Conservation (phyloP, 2,797 vertebrate genomes). For the Leptatherina wallacei region DNA sequence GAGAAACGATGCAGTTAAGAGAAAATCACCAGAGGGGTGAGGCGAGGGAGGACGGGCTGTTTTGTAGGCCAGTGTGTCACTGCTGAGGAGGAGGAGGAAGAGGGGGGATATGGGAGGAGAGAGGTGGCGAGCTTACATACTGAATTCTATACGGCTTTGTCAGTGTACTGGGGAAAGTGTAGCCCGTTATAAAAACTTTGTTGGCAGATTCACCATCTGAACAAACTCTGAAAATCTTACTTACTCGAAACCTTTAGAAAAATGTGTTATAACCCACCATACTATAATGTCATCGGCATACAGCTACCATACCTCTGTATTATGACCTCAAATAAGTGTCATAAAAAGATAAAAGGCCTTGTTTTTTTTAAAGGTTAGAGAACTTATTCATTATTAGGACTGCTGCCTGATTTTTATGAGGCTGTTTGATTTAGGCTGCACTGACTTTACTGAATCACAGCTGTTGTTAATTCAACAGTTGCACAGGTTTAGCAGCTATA, state of each 20-base stretch:
- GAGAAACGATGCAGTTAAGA: slow-evolving; percentile 10
- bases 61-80: slow-evolving; percentile 80
- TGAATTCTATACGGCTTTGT: slow-evolving; percentile 3
- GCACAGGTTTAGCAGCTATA: not conserved
- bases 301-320: not conserved
- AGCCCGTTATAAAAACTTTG: slow-evolving; percentile 38
- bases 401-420: not conserved
- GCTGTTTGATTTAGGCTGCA: not conserved
- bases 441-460: not conserved
- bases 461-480: not conserved
- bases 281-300: not conserved
- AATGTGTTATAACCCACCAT: not conserved
- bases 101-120: slow-evolving; percentile 21
- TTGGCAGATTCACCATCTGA: slow-evolving; percentile 34
- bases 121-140: slow-evolving; percentile 3
- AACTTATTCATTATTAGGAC: not conserved
- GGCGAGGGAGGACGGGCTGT: slow-evolving; percentile 41
- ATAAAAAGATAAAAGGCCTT: not conserved
- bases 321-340: not conserved
- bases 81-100: slow-evolving; percentile 40
- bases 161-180: slow-evolving; percentile 21
- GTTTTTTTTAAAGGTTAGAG: not conserved
- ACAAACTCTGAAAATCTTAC: slow-evolving; percentile 20
- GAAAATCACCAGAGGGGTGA: slow-evolving; percentile 31
- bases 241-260: slow-evolving; percentile 7